Evolutionary conservation across 1,140 invertebrate genomes (phyloP).

Genomic region (Zaprionus vittiger): DNA sequence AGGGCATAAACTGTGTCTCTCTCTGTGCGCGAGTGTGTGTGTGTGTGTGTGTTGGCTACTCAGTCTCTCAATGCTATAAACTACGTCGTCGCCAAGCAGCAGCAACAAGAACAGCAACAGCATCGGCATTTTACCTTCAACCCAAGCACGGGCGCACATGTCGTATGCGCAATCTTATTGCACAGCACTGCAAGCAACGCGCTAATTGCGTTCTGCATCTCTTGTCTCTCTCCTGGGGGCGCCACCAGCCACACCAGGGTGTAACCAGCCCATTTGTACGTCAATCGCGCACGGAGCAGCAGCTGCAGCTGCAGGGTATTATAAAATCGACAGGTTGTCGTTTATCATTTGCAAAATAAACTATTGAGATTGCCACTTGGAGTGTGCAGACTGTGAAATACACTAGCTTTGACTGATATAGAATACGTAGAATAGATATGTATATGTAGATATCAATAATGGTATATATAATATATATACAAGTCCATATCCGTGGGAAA

Average conservation of each 20-base stretch:
- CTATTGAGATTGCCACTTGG: background rate
- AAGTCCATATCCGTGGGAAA: too few species aligned
- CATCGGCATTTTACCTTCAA: conserved; percentile 66
- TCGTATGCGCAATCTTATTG: conserved; percentile 71
- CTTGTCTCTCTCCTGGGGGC: background rate
- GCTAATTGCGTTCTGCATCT: conserved; percentile 3
- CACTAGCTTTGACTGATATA: background rate
- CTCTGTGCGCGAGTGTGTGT: background rate
- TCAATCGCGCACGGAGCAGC: background rate
- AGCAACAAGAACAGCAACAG: background rate
- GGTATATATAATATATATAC: too few species aligned
- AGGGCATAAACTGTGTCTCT: conserved; percentile 33
- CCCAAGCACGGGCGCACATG: conserved; percentile 49
- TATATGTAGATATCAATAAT: too few species aligned
- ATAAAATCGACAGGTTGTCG: conserved; percentile 52
- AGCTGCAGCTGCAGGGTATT: background rate
- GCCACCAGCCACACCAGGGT: background rate
- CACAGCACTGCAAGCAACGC: conserved; percentile 6
- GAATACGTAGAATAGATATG: too few species aligned
- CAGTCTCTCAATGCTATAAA: conserved; percentile 76
- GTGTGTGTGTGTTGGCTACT: conserved; percentile 26
- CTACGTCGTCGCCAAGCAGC: conserved; percentile 61
- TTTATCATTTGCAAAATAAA: conserved; percentile 23
- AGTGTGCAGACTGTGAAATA: background rate
- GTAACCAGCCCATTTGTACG: background rate